Evolutionary conservation across 2,888 invertebrate species (phyloP).

Genomic region (Sphecodes monilicornis): DNA sequence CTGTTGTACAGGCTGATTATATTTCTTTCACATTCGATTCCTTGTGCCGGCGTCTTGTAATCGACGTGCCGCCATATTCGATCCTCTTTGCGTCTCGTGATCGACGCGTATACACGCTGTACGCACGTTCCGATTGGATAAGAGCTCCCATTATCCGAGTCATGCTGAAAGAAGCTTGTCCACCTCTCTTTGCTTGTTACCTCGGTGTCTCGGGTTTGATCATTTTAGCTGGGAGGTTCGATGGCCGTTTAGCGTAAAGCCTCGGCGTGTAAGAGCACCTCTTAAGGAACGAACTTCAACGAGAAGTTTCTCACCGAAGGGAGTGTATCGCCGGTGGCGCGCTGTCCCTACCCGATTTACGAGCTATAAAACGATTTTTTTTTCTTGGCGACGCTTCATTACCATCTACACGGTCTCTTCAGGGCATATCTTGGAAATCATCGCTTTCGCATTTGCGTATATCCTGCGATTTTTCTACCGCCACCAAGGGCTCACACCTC

Average conservation of each 20-base stretch:
- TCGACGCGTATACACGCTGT: not conserved
- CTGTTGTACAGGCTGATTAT: not conserved
- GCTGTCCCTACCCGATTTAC: constrained; percentile 21
- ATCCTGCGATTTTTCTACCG: not conserved
- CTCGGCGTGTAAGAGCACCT: constrained; percentile 13
- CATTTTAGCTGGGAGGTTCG: constrained; percentile 15
- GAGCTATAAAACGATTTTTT: constrained; percentile 35
- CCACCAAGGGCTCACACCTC: not conserved
- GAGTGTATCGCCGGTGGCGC: not conserved
- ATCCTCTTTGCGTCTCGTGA: not conserved
- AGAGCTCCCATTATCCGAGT: constrained; percentile 15
- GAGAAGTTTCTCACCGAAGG: constrained; percentile 34
- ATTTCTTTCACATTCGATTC: not conserved
- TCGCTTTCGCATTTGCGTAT: not conserved
- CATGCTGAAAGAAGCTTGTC: constrained; percentile 8
- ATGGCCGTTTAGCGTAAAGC: constrained; percentile 9
- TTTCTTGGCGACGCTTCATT: not conserved
- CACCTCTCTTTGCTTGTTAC: not conserved
- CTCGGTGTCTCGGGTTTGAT: not conserved
- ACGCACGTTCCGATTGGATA: not conserved
- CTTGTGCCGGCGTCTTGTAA: not conserved
- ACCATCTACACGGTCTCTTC: not conserved
- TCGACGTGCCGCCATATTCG: not conserved
- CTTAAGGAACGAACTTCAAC: constrained; percentile 17
- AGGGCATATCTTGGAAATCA: not conserved